Evolutionary conservation across 2,113 vertebrate genomes (phyloP).

Genomic region (Willisornis vidua): DNA sequence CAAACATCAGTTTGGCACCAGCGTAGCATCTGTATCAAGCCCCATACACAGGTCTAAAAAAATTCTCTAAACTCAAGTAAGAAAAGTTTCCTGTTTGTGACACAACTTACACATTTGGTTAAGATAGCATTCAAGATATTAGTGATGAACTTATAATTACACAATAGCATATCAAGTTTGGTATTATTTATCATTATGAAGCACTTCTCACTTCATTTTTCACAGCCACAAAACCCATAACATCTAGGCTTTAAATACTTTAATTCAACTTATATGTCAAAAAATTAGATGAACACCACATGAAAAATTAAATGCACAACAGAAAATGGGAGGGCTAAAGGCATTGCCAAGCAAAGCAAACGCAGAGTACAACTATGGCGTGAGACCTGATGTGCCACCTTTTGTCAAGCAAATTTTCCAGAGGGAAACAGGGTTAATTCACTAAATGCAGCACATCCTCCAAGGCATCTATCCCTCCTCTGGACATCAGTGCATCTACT

Average conservation of each 20-base stretch:
- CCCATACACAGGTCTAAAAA: not conserved
- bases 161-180: not conserved
- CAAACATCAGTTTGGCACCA: not conserved
- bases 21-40: not conserved
- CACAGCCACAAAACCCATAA: not conserved
- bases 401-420: not conserved
- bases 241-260: not conserved
- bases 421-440: not conserved
- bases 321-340: not conserved
- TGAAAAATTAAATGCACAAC: not conserved
- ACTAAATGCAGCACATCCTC: not conserved
- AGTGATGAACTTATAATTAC: not conserved
- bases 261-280: not conserved
- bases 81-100: not conserved
- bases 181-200: not conserved
- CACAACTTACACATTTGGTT: not conserved
- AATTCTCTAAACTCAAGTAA: not conserved
- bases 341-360: not conserved
- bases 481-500: not conserved
- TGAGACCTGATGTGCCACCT: not conserved
- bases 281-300: not conserved
- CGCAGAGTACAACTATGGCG: not conserved
- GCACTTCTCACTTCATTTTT: not conserved
- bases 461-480: not conserved
- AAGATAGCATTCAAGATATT: not conserved